Base-by-base conservation (phyloP, 2,113 vertebrate species). In the Athene noctua region DNA sequence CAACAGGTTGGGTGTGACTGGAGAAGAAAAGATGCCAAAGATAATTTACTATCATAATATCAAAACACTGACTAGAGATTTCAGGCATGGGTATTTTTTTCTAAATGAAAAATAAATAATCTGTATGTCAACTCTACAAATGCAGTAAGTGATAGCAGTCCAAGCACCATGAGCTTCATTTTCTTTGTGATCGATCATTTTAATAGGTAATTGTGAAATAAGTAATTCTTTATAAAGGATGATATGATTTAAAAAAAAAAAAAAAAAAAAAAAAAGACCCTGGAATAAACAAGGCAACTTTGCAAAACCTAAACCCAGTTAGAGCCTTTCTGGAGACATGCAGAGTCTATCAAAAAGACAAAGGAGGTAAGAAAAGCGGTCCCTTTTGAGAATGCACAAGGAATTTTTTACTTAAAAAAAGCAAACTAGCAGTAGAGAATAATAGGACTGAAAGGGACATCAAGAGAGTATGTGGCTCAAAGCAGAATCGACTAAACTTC, bases 1-100 rank as follows among this genome's bases (percentile, higher is more conserved):
- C 13, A 87, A 90, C 86, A 96, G 44, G 81, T 90, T 62, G 89
- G 82, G 57, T 94, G 85, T 90, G 95, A 97, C 97, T 97, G 57
- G 58, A 61, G 25, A 88, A 47, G 52, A 83, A 88, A 46, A 68
- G 54, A 72, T 58, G 15, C 32, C 59, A 80, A 65, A 54, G 40
- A 44, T 27, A 86, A 44, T 4, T 71, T 66, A 75, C 4, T 71
- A 38, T 38, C 38, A 38, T 38, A 63, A 47, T 77, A 72, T 44
- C 23, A 92, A 80, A 92, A 82, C 19, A 86, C 10, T 3, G 9
- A 44, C 25, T 44, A 40, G 13, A 94, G 6, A 87, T 81, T 47
- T 81, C 30, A 66, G 65, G 70, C 38, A 44, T 15, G 27, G 32
- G 9, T 83, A 42, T 81, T 80, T 47, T 47, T 93, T 88, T 62